Evolutionary conservation across 2,113 vertebrate genomes (phyloP), one percentile per base, ranked within the genome.

Genomic region (Stegastes partitus): DNA sequence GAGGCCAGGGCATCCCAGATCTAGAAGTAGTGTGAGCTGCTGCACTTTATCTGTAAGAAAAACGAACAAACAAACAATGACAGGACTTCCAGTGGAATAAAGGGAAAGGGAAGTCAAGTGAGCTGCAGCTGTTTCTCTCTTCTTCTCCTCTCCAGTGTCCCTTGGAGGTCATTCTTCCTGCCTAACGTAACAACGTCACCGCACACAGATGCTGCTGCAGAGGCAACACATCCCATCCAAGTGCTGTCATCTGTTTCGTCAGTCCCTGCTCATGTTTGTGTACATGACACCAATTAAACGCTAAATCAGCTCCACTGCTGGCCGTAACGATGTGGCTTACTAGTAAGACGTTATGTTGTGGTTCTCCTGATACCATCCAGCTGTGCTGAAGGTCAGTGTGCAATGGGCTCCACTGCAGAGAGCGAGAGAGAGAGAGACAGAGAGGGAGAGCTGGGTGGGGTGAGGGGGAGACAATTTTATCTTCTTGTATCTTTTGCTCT

Each of bases 141-240:
- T 85, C 42, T 79, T 58, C 67, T 69, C 28, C 55, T 64, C 45
- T 54, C 63, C 81, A 23, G 8, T 47, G 84, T 82, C 82, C 66
- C 74, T 74, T 49, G 44, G 63, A 91, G 84, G 85, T 87, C 83
- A 81, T 81, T 83, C 76, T 83, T 81, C 82, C 81, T 84, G 80
- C 65, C 54, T 80, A 67, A 82, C 22, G 7, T 67, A 74, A 82
- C 73, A 82, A 72, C 44, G 31, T 70, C 78, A 70, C 68, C 70
- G 42, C 69, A 59, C 70, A 75, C 63, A 79, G 62, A 86, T 70
- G 64, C 69, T 61, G 74, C 82, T 28, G 74, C 67, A 57, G 64
- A 77, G 68, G 68, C 49, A 61, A n/a, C 15, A 76, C 23, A 77
- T 45, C 59, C 15, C 67, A 69, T 42, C 51, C 45, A n/a, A 56